Evolutionary conservation across 2,797 vertebrate genomes (phyloP).

Genomic region (Rhabdophis nuchalis): DNA sequence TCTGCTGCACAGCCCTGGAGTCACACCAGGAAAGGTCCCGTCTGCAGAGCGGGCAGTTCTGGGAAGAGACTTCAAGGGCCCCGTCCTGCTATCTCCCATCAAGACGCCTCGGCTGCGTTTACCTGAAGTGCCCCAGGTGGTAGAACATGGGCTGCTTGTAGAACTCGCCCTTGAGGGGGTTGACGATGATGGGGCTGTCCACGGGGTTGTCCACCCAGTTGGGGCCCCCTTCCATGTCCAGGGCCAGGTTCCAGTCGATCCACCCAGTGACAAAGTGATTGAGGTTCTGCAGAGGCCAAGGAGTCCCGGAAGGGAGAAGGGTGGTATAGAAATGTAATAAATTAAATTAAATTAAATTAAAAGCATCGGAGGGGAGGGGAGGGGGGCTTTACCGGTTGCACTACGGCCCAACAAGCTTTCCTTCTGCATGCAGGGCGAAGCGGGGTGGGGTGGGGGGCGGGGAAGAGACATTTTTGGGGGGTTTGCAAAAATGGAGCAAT

Average conservation of each 20-base stretch:
- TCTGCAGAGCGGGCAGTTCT: too few species aligned
- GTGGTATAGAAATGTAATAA: too few species aligned
- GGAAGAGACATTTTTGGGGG: rapidly evolving
- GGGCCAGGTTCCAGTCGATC: slow-evolving; percentile 93
- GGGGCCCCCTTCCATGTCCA: slow-evolving; percentile 85
- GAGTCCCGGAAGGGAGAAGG: too few species aligned
- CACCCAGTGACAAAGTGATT: slow-evolving; percentile 86
- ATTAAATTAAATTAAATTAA: too few species aligned
- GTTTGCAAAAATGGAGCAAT: too few species aligned
- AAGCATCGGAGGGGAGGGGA: not conserved
- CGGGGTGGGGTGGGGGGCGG: too few species aligned
- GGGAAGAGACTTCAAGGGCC: too few species aligned
- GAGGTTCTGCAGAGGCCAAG: slow-evolving; percentile 78
- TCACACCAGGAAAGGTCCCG: too few species aligned
- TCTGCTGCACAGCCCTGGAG: too few species aligned
- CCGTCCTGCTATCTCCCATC: too few species aligned
- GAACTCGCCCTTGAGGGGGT: slow-evolving; percentile 78
- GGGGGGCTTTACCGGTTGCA: not conserved
- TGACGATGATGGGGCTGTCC: slow-evolving; percentile 89
- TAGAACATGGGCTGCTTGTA: slow-evolving; percentile 97
- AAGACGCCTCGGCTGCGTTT: not conserved
- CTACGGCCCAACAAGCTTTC: too few species aligned
- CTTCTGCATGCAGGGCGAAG: not conserved
- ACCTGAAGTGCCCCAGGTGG: slow-evolving; percentile 94
- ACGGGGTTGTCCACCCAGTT: slow-evolving; percentile 91